Percentiles rank a stretch among this genome's conserved stretches.
phyloP scores from a whole-genome alignment of 2,888 invertebrate species.

The Phrixothrix hirtus region DNA sequence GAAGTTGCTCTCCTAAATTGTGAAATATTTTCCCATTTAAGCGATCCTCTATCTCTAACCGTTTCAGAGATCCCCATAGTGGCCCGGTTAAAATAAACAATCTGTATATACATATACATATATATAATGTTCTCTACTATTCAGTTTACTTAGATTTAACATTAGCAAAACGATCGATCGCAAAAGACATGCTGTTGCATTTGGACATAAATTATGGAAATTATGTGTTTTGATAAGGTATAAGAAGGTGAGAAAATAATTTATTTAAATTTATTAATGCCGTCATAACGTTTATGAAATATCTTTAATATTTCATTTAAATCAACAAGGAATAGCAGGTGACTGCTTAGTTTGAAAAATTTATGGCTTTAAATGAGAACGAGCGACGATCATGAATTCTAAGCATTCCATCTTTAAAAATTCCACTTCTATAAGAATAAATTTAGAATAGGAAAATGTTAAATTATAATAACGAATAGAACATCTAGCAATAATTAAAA shows the following conservation, averaged over 20 bases:
- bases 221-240: no score
- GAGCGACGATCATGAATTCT: constrained; percentile 15
- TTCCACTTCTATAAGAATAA: constrained; percentile 35
- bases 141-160: no score
- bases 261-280: background rate
- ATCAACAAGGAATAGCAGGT: background rate
- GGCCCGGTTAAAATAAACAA: no score
- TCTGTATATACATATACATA: no score
- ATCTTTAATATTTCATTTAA: background rate
- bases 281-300: background rate
- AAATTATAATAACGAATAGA: constrained; percentile 40
- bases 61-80: no score
- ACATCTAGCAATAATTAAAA: constrained; percentile 36
- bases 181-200: background rate
- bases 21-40: no score
- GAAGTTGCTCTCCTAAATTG: no score
- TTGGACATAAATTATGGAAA: background rate
- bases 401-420: constrained; percentile 26
- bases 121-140: no score
- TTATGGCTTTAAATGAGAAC: constrained; percentile 5
- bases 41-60: no score
- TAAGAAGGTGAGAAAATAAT: no score
- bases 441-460: constrained; percentile 40
- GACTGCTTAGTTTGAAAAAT: background rate
- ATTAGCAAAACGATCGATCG: no score